Percentiles rank a stretch among this genome's conserved stretches.
Evolutionary conservation across 2,797 vertebrate genomes (phyloP).

Genomic region (Mionectes olivaceus): DNA sequence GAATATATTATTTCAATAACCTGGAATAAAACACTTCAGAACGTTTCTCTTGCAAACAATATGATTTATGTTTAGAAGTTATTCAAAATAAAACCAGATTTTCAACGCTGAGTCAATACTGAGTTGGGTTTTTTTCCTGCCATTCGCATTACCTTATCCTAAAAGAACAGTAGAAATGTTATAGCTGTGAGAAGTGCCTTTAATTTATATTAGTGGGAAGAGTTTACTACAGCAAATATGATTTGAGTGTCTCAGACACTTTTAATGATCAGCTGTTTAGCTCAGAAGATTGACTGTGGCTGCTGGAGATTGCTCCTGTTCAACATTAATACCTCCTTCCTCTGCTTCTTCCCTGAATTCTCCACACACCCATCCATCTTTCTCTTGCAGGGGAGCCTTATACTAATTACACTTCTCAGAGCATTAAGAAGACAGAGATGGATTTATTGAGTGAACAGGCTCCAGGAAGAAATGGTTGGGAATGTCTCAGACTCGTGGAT

Average conservation of each 20-base stretch:
- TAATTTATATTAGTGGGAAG: neutral
- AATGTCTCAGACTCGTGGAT: neutral
- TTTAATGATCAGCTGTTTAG: neutral
- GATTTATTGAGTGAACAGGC: conserved; percentile 2
- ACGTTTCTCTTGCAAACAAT: neutral
- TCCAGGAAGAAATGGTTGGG: neutral
- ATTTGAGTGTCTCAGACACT: neutral
- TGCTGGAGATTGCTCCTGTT: neutral
- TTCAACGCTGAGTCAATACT: neutral
- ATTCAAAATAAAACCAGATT: neutral
- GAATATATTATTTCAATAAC: neutral
- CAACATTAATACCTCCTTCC: neutral
- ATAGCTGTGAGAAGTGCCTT: neutral
- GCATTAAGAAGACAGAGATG: conserved; percentile 20
- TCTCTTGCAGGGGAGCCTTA: neutral
- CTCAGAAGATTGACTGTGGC: neutral
- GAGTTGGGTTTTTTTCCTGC: neutral
- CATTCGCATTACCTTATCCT: neutral
- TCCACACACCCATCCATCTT: neutral
- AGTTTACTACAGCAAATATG: neutral
- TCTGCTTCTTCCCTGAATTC: neutral
- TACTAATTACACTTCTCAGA: conserved; percentile 46
- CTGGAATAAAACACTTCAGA: neutral
- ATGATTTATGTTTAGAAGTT: neutral
- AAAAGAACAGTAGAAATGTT: neutral